phyloP scores from a whole-genome alignment of 2,888 invertebrate genomes.

The Phrixothrix hirtus region DNA sequence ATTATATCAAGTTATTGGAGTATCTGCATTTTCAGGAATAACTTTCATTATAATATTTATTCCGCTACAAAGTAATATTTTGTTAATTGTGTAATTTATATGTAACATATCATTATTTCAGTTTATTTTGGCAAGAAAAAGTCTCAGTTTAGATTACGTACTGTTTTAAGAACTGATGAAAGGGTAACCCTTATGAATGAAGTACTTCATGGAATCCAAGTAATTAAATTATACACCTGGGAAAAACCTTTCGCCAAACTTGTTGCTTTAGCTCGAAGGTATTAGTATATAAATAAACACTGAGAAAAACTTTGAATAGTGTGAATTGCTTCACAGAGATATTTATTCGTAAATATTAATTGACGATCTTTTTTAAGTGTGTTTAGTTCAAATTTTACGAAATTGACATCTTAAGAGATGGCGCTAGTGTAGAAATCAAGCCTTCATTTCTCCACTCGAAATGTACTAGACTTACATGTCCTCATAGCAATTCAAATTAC shows the following conservation, averaged over 20 bases:
- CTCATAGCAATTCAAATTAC: no score
- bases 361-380: no score
- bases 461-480: no score
- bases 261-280: slow-evolving; percentile 67
- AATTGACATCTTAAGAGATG: no score
- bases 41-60: slow-evolving; percentile 58
- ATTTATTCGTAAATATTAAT: no score
- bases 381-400: no score
- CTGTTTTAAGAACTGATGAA: slow-evolving; percentile 80
- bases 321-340: no score
- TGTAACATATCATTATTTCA: slow-evolving; percentile 31
- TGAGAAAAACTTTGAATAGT: neutral
- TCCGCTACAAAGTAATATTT: slow-evolving; percentile 55
- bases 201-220: slow-evolving; percentile 84
- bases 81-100: neutral
- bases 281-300: slow-evolving; percentile 28
- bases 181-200: slow-evolving; percentile 88
- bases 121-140: slow-evolving; percentile 69
- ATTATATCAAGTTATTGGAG: slow-evolving; percentile 63
- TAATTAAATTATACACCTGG: slow-evolving; percentile 97
- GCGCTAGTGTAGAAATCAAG: no score
- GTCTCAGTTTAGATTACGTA: slow-evolving; percentile 73
- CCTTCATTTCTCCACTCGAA: no score
- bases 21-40: slow-evolving; percentile 61
- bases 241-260: slow-evolving; percentile 84